Percentiles rank a stretch among this genome's conserved stretches.
phyloP scores from a whole-genome alignment of 2,888 invertebrate species.

The Ornithoptera priamus region DNA sequence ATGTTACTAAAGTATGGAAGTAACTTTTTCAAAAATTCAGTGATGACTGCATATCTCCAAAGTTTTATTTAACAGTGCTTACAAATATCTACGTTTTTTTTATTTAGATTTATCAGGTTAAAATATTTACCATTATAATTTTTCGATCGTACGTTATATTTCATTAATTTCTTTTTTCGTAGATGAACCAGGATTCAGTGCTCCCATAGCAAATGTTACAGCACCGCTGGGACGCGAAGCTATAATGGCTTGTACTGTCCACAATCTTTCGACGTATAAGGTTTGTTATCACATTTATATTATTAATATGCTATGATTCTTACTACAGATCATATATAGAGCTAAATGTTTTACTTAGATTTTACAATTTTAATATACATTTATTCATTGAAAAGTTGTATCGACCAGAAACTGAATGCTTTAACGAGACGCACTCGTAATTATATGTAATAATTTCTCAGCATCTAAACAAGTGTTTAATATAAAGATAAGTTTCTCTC shows the following conservation, averaged over 20 bases:
- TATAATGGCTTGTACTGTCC: conserved; percentile 88
- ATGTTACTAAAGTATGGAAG: no score
- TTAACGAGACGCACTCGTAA: neutral
- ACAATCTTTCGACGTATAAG: conserved; percentile 91
- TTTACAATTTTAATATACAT: no score
- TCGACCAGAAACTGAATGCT: neutral
- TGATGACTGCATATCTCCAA: neutral
- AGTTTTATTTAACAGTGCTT: neutral
- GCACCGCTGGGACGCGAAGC: conserved; percentile 92
- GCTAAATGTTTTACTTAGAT: no score
- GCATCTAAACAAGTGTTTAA: neutral
- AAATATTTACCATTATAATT: neutral
- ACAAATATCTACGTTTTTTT: neutral
- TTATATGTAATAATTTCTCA: neutral
- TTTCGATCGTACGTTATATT: neutral
- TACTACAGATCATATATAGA: no score
- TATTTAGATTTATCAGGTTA: neutral
- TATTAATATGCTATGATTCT: neutral
- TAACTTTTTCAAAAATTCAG: neutral
- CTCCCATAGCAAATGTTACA: conserved; percentile 90
- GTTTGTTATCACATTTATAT: conserved; percentile 64
- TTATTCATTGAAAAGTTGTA: no score
- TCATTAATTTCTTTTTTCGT: conserved; percentile 37
- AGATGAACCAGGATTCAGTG: conserved; percentile 90
- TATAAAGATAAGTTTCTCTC: neutral